Percentiles rank a stretch among this genome's conserved stretches.
Evolutionary conservation across 2,797 vertebrate genomes (phyloP).

Genomic region (Merluccius polli): DNA sequence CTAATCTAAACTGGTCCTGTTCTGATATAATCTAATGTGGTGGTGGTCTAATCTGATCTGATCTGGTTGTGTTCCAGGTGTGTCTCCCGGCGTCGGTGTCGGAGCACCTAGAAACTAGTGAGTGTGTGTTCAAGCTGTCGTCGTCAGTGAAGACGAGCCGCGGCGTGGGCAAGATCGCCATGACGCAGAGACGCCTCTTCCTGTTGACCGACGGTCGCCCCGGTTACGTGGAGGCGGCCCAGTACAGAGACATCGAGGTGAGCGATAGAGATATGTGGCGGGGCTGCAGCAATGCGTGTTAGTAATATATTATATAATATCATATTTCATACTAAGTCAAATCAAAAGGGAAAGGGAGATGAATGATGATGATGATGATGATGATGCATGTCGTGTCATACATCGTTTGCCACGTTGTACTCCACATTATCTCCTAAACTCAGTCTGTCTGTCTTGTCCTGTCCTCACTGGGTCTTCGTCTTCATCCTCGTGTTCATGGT

Average conservation of each 20-base stretch:
- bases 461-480: not conserved
- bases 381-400: too few species aligned
- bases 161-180: slow-evolving; percentile 92
- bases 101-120: slow-evolving; percentile 82
- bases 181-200: slow-evolving; percentile 94
- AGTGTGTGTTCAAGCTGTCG: slow-evolving; percentile 93
- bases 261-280: not conserved
- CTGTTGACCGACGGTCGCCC: slow-evolving; percentile 86
- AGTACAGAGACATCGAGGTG: slow-evolving; percentile 91
- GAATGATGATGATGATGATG: too few species aligned
- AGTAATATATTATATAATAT: too few species aligned
- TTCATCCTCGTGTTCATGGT: not conserved
- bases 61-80: too few species aligned
- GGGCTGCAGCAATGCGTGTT: too few species aligned
- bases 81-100: slow-evolving; percentile 77
- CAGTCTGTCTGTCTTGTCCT: not conserved
- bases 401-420: too few species aligned
- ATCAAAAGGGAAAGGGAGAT: too few species aligned
- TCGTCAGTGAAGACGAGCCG: slow-evolving; percentile 88
- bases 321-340: too few species aligned
- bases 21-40: too few species aligned
- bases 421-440: too few species aligned
- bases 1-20: too few species aligned
- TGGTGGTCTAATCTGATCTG: not conserved
- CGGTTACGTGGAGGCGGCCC: slow-evolving; percentile 84